Conservation (phyloP, 2,797 vertebrate genomes). For the Cossypha polioptera region DNA sequence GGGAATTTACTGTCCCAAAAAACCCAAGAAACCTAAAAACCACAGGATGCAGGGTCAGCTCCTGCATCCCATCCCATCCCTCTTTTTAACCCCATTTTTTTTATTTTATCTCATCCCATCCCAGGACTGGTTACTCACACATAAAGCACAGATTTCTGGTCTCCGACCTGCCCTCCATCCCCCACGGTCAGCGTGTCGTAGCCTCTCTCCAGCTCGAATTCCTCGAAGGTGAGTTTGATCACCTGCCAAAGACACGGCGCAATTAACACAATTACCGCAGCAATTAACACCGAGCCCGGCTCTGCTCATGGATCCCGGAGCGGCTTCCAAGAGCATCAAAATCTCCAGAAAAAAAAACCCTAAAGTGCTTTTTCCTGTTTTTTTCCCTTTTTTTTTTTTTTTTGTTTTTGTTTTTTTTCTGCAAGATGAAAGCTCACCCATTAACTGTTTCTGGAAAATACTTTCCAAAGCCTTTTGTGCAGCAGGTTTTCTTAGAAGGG, state of each 20-base stretch:
- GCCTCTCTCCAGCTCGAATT: constrained; percentile 96
- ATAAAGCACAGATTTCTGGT: constrained; percentile 96
- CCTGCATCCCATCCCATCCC: too few species aligned
- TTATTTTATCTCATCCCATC: too few species aligned
- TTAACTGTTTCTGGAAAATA: constrained; percentile 42
- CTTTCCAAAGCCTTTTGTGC: constrained; percentile 14
- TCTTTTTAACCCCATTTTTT: too few species aligned
- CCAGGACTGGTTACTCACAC: constrained; percentile 83
- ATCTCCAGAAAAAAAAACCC: neutral
- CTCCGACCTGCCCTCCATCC: constrained; percentile 91
- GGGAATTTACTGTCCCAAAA: neutral
- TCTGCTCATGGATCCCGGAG: neutral
- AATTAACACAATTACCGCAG: neutral
- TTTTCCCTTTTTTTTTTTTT: neutral
- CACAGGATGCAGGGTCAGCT: too few species aligned
- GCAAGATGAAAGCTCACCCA: constrained; percentile 15
- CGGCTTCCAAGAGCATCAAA: neutral
- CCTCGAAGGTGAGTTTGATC: constrained; percentile 97
- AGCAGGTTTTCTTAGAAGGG: constrained; percentile 55
- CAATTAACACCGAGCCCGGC: neutral
- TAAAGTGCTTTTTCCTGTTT: neutral
- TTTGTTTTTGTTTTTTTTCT: neutral
- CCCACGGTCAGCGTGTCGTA: constrained; percentile 97
- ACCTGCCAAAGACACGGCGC: constrained; percentile 78
- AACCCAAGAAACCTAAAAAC: fast-evolving